A percentile compares a stretch with the other conserved stretches of the same genome.
These are phyloP conservation scores for Dione juno DNA, from an alignment of 2,888 invertebrate genomes.

Conservation along the genomic window DNA sequence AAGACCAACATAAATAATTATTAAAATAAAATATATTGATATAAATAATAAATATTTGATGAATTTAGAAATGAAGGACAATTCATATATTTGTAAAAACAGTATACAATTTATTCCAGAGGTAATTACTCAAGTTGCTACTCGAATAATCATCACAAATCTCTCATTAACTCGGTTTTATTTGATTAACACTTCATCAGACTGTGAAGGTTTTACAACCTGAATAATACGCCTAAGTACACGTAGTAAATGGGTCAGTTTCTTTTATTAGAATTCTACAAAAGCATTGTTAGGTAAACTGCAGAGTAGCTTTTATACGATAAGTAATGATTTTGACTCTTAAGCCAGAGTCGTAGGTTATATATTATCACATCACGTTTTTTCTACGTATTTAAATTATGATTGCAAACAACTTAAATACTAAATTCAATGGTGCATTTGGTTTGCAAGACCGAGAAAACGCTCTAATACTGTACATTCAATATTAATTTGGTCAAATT, in stretches of 20 bases:
- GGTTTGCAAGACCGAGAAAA: neutral
- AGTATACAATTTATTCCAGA: neutral
- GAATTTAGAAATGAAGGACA: no score
- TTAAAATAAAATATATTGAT: no score
- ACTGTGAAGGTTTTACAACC: constrained; percentile 17
- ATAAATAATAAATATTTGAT: no score
- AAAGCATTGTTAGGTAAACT: neutral
- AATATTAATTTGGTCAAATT: neutral
- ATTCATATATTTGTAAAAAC: neutral
- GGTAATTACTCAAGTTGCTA: constrained; percentile 1
- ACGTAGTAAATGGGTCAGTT: neutral
- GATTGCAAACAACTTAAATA: no score
- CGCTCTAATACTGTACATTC: neutral
- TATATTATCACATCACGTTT: no score
- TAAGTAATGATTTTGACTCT: no score
- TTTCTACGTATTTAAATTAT: no score
- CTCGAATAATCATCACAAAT: neutral
- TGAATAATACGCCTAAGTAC: neutral
- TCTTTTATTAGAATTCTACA: neutral
- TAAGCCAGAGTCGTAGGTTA: no score
- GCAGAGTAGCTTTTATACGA: no score
- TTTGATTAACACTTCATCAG: constrained; percentile 20
- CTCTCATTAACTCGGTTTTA: constrained; percentile 2
- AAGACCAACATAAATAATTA: no score
- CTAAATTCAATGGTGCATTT: neutral